Evolutionary conservation across 2,797 vertebrate genomes (phyloP), one percentile per base, ranked within the genome.

Genomic region (Pyrocephalus nanus): DNA sequence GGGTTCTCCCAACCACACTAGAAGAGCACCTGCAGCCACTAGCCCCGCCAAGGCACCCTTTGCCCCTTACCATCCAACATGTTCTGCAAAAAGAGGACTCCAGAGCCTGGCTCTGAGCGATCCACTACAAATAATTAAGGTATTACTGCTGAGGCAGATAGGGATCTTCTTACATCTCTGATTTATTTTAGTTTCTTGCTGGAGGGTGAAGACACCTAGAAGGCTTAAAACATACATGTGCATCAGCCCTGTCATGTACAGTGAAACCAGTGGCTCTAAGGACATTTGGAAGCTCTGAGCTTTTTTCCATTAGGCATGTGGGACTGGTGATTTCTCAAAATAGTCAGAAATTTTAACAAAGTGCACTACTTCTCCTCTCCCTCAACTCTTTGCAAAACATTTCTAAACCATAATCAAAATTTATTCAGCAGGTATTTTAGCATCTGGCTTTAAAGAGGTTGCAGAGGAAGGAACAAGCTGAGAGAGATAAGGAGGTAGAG

Each of bases 151-250:
- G 96, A 85, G 58, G 88, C 67, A 74, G 75, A 90, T 48, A 89
- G 55, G 15, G 45, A 74, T 84, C 81, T 79, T 92, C 57, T 57
- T 50, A 47, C 8, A 86, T 26, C 42, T 93, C 60, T 50, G 34
- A 85, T 75, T 93, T 95, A 79, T 92, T 96, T 94, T 36, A 74
- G 72, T 76, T 79, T 76, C 73, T 65, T 82, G 47, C 45, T 88
- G 38, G 42, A 77, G 48, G 61, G 54, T 88, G 88, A 72, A 72
- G 47, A 55, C 9, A 53, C 48, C 26, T 50, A 38, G 36, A 14
- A 30, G 30, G n/a, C 22, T 75, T 74, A 91, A 87, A 93, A 86
- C 2, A 74, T 16, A 17, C 5, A 10, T 5, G 21, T 2, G 6
- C n/a, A n/a, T 12, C 25, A 17, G 40, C 51, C 55, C 8, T 76